Percentiles rank a stretch among this genome's conserved stretches.
phyloP scores from a whole-genome alignment of 1,140 invertebrate genomes.

The Scaptomyza pallida region DNA sequence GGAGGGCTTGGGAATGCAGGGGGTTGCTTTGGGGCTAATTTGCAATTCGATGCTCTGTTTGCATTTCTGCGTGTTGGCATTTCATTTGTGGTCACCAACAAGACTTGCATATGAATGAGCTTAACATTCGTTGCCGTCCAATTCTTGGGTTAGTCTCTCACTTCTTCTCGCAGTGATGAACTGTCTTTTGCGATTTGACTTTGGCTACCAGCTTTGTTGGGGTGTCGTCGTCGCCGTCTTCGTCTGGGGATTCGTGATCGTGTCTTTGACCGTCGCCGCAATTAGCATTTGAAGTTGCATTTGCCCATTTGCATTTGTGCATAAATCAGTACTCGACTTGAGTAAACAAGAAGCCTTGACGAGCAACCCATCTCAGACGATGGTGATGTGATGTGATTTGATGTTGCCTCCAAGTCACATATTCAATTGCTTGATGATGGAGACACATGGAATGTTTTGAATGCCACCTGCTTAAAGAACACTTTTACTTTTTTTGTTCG shows the following conservation, averaged over 20 bases:
- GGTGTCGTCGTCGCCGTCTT: not conserved
- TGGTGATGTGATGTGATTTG: not conserved
- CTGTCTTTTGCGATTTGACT: slow-evolving; percentile 2
- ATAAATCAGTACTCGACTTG: slow-evolving; percentile 59
- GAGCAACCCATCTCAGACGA: not conserved
- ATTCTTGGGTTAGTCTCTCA: not conserved
- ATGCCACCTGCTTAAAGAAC: slow-evolving; percentile 26
- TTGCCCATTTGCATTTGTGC: slow-evolving; percentile 72
- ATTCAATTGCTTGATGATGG: slow-evolving; percentile 11
- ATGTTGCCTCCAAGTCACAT: slow-evolving; percentile 1
- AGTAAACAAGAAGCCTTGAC: slow-evolving; percentile 28
- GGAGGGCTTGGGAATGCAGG: not conserved
- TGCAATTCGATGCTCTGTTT: slow-evolving; percentile 82
- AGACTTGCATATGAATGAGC: slow-evolving; percentile 80
- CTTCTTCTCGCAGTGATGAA: not conserved
- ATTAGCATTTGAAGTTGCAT: slow-evolving; percentile 83
- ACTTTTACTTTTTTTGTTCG: not conserved
- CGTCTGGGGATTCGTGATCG: slow-evolving; percentile 24
- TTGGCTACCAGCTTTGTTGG: not conserved
- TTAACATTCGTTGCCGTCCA: slow-evolving; percentile 7
- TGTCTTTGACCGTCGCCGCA: slow-evolving; percentile 80
- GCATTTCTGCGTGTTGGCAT: slow-evolving; percentile 81
- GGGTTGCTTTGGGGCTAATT: slow-evolving; percentile 41
- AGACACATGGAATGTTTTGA: not conserved
- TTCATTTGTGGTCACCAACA: slow-evolving; percentile 74